Evolutionary conservation across 2,797 vertebrate species (phyloP).

Genomic region (Pogoniulus pusillus): DNA sequence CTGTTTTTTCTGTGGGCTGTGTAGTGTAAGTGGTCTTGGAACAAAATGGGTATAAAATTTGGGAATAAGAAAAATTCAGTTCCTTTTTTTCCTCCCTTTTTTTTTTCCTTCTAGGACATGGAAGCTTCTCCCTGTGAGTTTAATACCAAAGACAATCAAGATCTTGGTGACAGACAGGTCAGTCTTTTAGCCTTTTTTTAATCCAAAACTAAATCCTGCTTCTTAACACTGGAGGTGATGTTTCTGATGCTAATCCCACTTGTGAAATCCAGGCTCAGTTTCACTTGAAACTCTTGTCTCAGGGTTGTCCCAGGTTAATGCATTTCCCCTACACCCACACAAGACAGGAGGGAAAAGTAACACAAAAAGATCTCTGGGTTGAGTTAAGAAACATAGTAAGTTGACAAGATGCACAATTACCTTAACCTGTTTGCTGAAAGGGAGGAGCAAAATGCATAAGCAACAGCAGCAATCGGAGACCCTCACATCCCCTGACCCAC

Average conservation of each 20-base stretch:
- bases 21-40: background rate
- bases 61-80: background rate
- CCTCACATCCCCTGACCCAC: no score
- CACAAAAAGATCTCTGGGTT: no score
- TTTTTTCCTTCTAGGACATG: background rate
- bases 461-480: no score
- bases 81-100: background rate
- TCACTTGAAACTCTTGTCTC: background rate
- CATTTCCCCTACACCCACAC: no score
- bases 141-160: conserved; percentile 31
- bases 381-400: no score
- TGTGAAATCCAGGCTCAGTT: background rate
- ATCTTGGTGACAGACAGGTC: background rate
- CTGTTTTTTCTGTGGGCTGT: background rate
- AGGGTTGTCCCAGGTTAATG: background rate
- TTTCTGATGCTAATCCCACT: background rate
- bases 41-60: background rate
- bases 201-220: background rate
- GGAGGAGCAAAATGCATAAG: no score
- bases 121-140: conserved; percentile 44
- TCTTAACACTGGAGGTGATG: background rate
- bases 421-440: no score
- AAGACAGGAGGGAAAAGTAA: no score
- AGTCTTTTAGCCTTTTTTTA: background rate
- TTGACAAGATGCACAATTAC: no score